Conservation (phyloP, 1,140 invertebrate species). For the Fopius arisanus region DNA sequence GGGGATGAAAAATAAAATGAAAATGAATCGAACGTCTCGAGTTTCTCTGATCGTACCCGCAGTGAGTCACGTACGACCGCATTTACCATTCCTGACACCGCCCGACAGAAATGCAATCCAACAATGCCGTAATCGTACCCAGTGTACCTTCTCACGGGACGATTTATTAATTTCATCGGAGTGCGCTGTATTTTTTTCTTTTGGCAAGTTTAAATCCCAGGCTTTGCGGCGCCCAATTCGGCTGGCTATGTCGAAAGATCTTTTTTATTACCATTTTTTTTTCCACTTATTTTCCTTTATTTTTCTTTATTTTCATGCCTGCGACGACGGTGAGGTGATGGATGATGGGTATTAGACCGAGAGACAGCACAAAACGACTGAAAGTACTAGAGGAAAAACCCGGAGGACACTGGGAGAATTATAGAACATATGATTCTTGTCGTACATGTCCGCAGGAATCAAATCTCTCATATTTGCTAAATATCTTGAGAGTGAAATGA, state of each 20-base stretch:
- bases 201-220: neutral
- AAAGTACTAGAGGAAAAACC: neutral
- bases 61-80: conserved; percentile 44
- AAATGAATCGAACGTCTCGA: conserved; percentile 5
- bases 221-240: conserved; percentile 46
- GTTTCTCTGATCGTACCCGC: conserved; percentile 14
- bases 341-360: no score
- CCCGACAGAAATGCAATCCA: conserved; percentile 4
- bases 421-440: no score
- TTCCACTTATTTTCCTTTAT: neutral
- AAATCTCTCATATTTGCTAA: no score
- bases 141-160: conserved; percentile 35
- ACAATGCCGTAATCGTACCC: conserved; percentile 1
- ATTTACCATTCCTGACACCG: conserved; percentile 44
- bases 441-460: no score
- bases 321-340: no score
- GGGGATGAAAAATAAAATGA: neutral
- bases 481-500: no score
- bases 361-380: no score
- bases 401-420: no score
- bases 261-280: neutral
- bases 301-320: no score
- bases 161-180: conserved; percentile 50
- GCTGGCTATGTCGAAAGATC: conserved; percentile 34
- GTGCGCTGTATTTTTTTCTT: conserved; percentile 9